These are phyloP conservation scores for Apamea epomidion DNA, from an alignment of 2,888 invertebrate genomes.

Conservation along the genomic window DNA sequence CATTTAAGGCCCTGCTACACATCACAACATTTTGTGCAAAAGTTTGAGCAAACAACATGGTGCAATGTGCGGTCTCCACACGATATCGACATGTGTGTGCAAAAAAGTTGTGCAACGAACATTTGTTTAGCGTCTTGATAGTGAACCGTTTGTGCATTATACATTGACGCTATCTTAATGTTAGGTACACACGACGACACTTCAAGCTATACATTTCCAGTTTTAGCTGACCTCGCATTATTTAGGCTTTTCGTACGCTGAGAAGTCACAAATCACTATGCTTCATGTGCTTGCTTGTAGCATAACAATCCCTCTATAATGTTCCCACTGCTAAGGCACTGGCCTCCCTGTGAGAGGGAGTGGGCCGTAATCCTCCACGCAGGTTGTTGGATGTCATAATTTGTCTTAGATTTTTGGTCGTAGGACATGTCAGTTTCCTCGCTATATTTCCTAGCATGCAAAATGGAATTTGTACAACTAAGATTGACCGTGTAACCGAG, in stretches of 20 bases:
- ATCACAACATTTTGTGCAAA: background rate
- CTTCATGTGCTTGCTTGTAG: background rate
- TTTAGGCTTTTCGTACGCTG: too few relatives aligned
- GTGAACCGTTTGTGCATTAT: background rate
- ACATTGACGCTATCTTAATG: too few relatives aligned
- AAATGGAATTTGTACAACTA: slow-evolving; percentile 13
- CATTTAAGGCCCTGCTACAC: slow-evolving; percentile 26
- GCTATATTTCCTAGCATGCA: background rate
- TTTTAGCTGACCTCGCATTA: too few relatives aligned
- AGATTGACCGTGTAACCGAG: slow-evolving; percentile 9
- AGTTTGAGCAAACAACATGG: background rate
- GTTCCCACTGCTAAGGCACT: background rate
- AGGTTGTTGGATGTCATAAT: background rate
- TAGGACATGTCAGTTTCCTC: background rate
- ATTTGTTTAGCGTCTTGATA: background rate
- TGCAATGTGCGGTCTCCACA: background rate
- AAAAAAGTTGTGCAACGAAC: background rate
- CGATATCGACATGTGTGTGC: background rate
- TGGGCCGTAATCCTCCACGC: background rate
- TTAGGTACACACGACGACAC: too few relatives aligned
- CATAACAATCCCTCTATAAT: background rate
- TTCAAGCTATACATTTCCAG: too few relatives aligned
- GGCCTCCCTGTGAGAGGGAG: background rate
- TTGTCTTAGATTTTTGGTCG: background rate
- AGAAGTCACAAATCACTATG: too few relatives aligned